Evolutionary conservation across 2,797 vertebrate genomes (phyloP), one percentile per base, ranked within the genome.

Genomic region (Mastacembelus armatus): DNA sequence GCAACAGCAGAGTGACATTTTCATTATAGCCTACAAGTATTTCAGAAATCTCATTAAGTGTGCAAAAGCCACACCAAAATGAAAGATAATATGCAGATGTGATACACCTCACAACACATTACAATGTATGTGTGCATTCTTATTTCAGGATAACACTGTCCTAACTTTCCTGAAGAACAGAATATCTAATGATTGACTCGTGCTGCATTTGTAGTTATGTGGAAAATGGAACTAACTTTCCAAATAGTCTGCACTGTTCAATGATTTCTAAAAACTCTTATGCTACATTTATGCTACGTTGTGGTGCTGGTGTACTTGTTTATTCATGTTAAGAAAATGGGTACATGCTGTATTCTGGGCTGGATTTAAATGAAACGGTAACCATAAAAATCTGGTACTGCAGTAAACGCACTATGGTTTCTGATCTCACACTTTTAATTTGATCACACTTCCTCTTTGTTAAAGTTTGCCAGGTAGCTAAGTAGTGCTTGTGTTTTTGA

Each of bases 31-130:
- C 51, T 45, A 14, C 55, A 16, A 58, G 59, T 10, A 30, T 50
- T 68, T 68, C 16, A 69, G 55, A 70, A 35, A 65, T 50, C 55
- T 68, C 49, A 73, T 72, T 72, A 52, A 45, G 40, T 63, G 49
- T 32, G 36, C 39, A 27, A 27, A 7, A 27, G 32, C 35, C 10
- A 1, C 15, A 8, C 18, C 59, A 32, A 49, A 65, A 58, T 59
- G 22, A 57, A 56, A 63, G 43, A 74, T 36, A 29, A 29, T 54
- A 30, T 56, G 70, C 64, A n/a, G n/a, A n/a, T 51, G 48, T 18
- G 21, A 45, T n/a, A 19, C 51, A 39, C 14, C 9, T 10, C 30
- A 29, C n/a, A 33, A n/a, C 18, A 33, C 16, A 24, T 30, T 26
- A 19, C 12, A 26, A 8, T n/a, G n/a, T 39, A 14, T 35, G 12